Evolutionary conservation across 2,113 vertebrate species (phyloP), one percentile per base, ranked within the genome.

Genomic region (Suncus etruscus): DNA sequence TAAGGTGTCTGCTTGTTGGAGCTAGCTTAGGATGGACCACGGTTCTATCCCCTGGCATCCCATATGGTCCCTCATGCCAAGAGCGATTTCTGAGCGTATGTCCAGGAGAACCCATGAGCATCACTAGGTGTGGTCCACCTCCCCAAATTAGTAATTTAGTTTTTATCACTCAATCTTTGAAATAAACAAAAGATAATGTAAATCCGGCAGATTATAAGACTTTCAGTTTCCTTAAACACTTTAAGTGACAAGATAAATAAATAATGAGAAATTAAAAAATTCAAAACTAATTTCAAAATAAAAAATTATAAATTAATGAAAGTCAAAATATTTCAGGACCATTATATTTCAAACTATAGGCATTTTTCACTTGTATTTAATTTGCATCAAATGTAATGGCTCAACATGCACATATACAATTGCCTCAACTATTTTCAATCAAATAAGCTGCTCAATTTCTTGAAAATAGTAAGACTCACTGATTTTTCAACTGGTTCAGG

Each of bases 141-240:
- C 39, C 39, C 39, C 39, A 39, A 39, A 39, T 85, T 68, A 93
- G 87, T 92, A 94, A 92, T 95, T 94, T 77, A 72, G n/a, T 31
- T 51, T 83, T 89, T 89, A 81, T 48, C 22, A 87, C 14, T 66
- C 82, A 63, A 47, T 83, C 86, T 90, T 79, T 79, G 50, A 94
- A 93, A 86, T 83, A 74, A 25, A 92, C 39, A 89, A 29, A 61
- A 88, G 22, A 20, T 47, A 85, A 83, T 63, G 90, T 25, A 89
- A 93, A 79, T 22, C 32, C 3, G 48, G 12, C 11, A 85, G 65
- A 85, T 77, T 90, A 74, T 74, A 45, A 89, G 89, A 93, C 80
- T 84, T 77, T 87, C 70, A 90, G 11, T 29, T 91, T 45, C 70
- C 65, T 72, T 74, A 78, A 78, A 74, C 1, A 48, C 6, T 86